These are phyloP conservation scores for Catotricha subobsoleta DNA, from an alignment of 2,888 invertebrate species.

Conservation along the genomic window DNA sequence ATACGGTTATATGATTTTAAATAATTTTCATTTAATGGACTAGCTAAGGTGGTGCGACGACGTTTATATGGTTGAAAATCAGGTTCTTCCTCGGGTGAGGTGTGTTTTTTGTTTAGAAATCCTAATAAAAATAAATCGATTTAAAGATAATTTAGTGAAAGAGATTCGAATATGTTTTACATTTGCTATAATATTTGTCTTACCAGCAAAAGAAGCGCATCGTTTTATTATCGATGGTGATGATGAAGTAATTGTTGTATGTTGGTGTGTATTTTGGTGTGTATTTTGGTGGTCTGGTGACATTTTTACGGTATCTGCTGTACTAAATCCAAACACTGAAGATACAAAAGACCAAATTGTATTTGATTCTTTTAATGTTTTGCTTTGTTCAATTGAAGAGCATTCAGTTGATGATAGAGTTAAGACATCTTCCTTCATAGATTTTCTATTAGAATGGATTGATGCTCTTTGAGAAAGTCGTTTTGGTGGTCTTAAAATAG, in stretches of 20 bases:
- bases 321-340: background rate
- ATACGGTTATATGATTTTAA: background rate
- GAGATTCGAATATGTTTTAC: too few relatives aligned
- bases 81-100: background rate
- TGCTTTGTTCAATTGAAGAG: background rate
- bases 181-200: background rate
- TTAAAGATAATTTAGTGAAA: background rate
- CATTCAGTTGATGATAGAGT: background rate
- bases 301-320: too few relatives aligned
- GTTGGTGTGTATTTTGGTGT: too few relatives aligned
- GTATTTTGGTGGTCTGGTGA: too few relatives aligned
- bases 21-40: background rate
- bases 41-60: slow-evolving; percentile 2
- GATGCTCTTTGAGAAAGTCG: too few relatives aligned
- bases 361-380: background rate
- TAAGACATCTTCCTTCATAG: background rate
- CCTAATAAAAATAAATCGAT: background rate
- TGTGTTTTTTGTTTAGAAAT: background rate
- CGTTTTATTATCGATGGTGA: background rate
- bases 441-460: background rate
- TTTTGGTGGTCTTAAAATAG: too few relatives aligned
- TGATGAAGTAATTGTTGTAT: too few relatives aligned
- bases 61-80: slow-evolving; percentile 5
- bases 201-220: background rate
- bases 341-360: background rate